Evolutionary conservation across 1,140 invertebrate species (phyloP), one percentile per base, ranked within the genome.

Genomic region (Tetragnatha versicolor): DNA sequence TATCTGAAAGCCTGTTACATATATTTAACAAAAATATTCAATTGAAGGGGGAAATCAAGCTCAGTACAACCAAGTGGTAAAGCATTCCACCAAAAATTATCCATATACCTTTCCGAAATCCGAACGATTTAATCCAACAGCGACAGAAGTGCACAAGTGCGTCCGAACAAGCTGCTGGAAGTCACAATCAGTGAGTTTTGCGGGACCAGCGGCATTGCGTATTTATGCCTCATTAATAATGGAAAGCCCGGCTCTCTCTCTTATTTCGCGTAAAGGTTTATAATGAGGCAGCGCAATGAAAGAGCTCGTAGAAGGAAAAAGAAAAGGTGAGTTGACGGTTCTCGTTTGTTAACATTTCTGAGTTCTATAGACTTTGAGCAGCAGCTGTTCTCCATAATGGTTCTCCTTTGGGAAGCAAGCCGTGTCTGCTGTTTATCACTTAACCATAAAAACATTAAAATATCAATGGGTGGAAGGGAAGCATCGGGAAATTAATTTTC

Each of bases 181-280:
- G 51, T 58, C 69, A 72, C 69, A 25, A 27, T 42, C 69, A 58
- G 51, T 72, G 55, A 53, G 42, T 58, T 75, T 75, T 75, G 72
- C 27, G 31, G 60, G 35, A 63, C 60, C 55, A 61, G 58, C 65
- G 42, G 42, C 42, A 58, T 75, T 42, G 22, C 12, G 33, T 75
- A 75, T 75, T 75, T 49, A 75, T 61, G 39, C 17, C 72, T 63
- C 72, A 63, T 75, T 63, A 63, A 75, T 75, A 49, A 75, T 75
- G 58, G 72, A 75, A 25, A 7, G 39, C 25, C n/a, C 29, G 17
- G 58, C 37, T 45, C 25, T 58, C n/a, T n/a, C n/a, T n/a, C n/a
- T n/a, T n/a, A n/a, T n/a, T n/a, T n/a, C n/a, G n/a, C n/a, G n/a
- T n/a, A n/a, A n/a, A n/a, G n/a, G n/a, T n/a, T n/a, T n/a, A n/a